Evolutionary conservation across 2,888 invertebrate species (phyloP).

Genomic region (Aphodius sticticus): DNA sequence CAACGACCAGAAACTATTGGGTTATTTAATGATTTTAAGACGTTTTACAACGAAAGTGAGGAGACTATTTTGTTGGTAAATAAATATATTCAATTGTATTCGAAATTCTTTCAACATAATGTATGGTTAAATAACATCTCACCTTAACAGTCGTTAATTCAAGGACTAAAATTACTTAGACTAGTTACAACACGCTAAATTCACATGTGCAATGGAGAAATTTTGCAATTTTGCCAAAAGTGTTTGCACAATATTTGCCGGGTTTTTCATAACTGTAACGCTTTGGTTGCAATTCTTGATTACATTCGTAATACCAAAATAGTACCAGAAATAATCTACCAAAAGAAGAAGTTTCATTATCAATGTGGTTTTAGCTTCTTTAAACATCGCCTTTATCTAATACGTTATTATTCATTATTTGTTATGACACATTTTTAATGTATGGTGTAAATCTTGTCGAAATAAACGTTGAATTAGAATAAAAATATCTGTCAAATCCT

Average conservation of each 20-base stretch:
- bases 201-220: background rate
- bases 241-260: background rate
- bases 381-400: too few relatives aligned
- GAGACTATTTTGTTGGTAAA: background rate
- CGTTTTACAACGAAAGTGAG: background rate
- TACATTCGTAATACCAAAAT: background rate
- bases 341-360: too few relatives aligned
- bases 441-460: too few relatives aligned
- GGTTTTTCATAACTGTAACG: background rate
- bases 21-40: background rate
- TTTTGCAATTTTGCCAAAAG: slow-evolving; percentile 4
- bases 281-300: too few relatives aligned
- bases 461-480: too few relatives aligned
- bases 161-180: background rate
- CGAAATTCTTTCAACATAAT: background rate
- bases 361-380: too few relatives aligned
- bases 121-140: background rate
- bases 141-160: too few relatives aligned
- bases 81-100: background rate
- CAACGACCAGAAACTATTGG: background rate
- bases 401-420: too few relatives aligned
- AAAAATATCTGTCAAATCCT: too few relatives aligned
- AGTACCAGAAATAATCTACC: background rate
- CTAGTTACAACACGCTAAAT: background rate
- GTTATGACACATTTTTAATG: too few relatives aligned